phyloP scores from a whole-genome alignment of 2,113 vertebrate genomes.

The Meriones unguiculatus region DNA sequence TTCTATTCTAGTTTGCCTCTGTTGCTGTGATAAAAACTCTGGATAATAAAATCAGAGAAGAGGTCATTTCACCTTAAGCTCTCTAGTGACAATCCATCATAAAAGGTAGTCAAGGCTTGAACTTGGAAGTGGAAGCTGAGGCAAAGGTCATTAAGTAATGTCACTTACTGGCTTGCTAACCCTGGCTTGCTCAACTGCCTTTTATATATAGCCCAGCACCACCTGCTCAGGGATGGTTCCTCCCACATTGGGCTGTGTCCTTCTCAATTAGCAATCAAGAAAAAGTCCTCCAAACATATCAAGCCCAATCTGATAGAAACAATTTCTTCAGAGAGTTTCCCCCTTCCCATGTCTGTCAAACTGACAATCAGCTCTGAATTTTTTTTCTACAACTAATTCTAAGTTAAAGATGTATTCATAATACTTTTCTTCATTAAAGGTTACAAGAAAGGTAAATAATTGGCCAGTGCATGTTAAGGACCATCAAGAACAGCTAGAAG shows the following conservation, averaged over 20 bases:
- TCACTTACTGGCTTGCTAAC: neutral
- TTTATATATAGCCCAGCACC: neutral
- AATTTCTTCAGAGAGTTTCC: neutral
- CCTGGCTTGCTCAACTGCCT: neutral
- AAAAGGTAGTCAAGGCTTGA: neutral
- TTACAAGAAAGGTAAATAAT: neutral
- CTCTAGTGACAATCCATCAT: neutral
- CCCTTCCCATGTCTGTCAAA: neutral
- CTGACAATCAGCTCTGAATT: neutral
- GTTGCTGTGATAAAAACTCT: neutral
- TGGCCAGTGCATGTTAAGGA: neutral
- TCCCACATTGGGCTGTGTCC: neutral
- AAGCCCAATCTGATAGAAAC: neutral
- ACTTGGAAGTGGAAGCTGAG: neutral
- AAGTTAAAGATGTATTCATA: neutral
- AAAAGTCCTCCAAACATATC: neutral
- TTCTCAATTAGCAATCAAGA: neutral
- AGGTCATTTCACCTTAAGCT: neutral
- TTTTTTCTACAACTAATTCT: conserved; percentile 5
- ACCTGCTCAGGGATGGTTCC: neutral
- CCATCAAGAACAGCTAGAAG: neutral
- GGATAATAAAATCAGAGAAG: no score
- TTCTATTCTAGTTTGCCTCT: neutral
- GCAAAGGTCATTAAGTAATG: neutral
- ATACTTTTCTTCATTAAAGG: neutral